Percentiles rank a stretch among this genome's conserved stretches.
phyloP scores from a whole-genome alignment of 2,888 invertebrate species.

The Ochropleura leucogaster region DNA sequence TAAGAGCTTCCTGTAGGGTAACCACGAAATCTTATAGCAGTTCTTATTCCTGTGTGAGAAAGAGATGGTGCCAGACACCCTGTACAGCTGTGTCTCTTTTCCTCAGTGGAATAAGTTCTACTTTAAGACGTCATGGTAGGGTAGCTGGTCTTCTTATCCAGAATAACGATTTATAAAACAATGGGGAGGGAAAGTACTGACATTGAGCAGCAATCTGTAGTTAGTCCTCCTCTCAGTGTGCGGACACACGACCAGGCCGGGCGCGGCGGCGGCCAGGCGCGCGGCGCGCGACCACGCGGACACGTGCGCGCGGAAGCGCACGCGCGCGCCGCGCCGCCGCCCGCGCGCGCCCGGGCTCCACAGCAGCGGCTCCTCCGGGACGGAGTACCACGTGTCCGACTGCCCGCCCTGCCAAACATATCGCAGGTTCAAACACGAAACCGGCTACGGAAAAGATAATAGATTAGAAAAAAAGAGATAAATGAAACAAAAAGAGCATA shows the following conservation, averaged over 20 bases:
- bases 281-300: conserved; percentile 85
- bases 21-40: too few species aligned
- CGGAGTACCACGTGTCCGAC: conserved; percentile 91
- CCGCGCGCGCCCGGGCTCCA: conserved; percentile 86
- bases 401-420: conserved; percentile 89
- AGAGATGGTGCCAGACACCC: too few species aligned
- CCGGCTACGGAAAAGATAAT: not conserved
- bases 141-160: too few species aligned
- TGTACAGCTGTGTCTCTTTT: too few species aligned
- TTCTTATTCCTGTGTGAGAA: too few species aligned
- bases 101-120: too few species aligned
- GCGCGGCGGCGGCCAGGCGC: conserved; percentile 93
- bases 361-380: conserved; percentile 92
- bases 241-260: conserved; percentile 93
- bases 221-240: conserved; percentile 93
- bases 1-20: too few species aligned
- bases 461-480: not conserved
- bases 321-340: conserved; percentile 78
- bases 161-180: too few species aligned
- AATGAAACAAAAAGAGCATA: not conserved
- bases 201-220: conserved; percentile 93
- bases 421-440: conserved; percentile 8
- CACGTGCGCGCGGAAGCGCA: conserved; percentile 75
- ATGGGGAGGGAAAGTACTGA: conserved; percentile 64
- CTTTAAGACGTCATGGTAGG: too few species aligned